Evolutionary conservation across 1,140 invertebrate genomes (phyloP), one percentile per base, ranked within the genome.

Genomic region (Caligus rogercresseyi): DNA sequence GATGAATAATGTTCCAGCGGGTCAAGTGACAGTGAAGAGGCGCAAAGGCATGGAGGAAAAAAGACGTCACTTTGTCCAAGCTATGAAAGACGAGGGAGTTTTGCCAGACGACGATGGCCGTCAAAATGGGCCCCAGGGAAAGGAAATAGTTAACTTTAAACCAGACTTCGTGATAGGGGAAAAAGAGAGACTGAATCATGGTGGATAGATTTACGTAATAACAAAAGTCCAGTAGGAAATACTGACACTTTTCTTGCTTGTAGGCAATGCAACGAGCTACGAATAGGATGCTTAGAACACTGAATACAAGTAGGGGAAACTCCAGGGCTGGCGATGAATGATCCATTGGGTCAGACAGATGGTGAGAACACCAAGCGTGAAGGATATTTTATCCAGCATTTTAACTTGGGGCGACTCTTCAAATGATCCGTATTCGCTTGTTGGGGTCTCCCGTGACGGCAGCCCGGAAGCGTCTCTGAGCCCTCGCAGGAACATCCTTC

Each of bases 11-110:
- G n/a, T 43, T 31, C 57, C 60, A 63, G 4, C 61, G 51, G 20
- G n/a, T 21, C 20, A 63, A 23, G 43, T 63, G 61, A 63, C 51
- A 53, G 1, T 20, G 51, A 1, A 63, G 13, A 25, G 61, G 52
- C n/a, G 61, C 43, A 23, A 63, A 63, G 14, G 61, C 61, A 26
- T 63, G 61, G 11, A 63, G 54, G 20, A 63, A 56, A 21, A 63
- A 63, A 1, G 61, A 63, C 14, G 61, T 63, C 14, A 63, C 15
- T 25, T 63, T 63, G 61, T 63, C 61, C 61, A 63, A 20, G n/a
- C n/a, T 16, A 16, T 63, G 61, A 25, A 63, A 63, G 21, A 63
- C 61, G 7, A 63, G 25, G 13, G 52, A 59, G 24, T 63, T 63
- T 25, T 53, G 3, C 61, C 61, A 63, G 19, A 63, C 61, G 15